These are phyloP conservation scores for Sparidentex hasta DNA, from an alignment of 2,797 vertebrate species.

Conservation along the genomic window DNA sequence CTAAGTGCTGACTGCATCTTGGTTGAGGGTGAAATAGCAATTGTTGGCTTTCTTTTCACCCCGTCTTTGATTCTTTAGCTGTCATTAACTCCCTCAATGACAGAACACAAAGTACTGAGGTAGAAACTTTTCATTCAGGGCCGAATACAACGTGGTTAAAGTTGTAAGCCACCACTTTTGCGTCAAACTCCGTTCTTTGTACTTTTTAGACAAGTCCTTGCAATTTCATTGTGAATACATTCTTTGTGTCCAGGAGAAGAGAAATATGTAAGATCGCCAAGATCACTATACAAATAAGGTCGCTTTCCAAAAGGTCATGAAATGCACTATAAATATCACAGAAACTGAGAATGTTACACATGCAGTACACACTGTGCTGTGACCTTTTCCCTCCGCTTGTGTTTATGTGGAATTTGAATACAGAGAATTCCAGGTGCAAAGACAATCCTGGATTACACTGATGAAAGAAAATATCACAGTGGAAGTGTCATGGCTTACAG, in stretches of 20 bases:
- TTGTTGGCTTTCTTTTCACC: neutral
- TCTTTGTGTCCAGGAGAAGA: neutral
- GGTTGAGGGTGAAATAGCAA: constrained; percentile 24
- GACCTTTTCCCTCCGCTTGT: constrained; percentile 21
- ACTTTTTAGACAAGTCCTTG: neutral
- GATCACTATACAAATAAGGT: neutral
- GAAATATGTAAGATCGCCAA: neutral
- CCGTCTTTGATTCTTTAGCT: neutral
- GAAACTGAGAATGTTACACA: constrained; percentile 10
- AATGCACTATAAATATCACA: constrained; percentile 25
- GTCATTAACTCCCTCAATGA: neutral
- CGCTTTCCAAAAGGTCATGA: constrained; percentile 27
- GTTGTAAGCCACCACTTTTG: neutral
- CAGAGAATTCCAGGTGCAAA: constrained; percentile 2
- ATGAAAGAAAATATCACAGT: constrained; percentile 12
- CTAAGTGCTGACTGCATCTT: constrained; percentile 25
- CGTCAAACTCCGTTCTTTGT: neutral
- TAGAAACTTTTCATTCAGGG: neutral
- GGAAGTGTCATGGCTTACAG: neutral
- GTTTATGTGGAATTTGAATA: constrained; percentile 2
- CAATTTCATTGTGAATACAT: neutral
- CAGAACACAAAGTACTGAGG: neutral
- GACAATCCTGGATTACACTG: neutral
- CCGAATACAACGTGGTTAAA: neutral
- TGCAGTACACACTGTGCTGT: neutral